phyloP scores from a whole-genome alignment of 2,888 invertebrate genomes.

The Melanchra persicariae region DNA sequence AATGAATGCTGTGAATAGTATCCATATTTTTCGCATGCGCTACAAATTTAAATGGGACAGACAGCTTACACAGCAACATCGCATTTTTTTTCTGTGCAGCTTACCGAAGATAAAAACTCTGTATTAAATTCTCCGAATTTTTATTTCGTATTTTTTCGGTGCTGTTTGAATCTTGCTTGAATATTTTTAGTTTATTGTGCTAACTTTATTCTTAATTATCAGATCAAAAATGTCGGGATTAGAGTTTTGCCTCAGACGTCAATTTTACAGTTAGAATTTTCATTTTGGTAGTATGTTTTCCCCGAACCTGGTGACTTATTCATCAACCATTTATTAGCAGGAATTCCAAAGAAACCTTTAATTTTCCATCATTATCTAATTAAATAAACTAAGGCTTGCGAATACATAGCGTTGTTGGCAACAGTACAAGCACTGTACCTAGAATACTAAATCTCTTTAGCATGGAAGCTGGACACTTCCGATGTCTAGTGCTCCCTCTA shows the following conservation, averaged over 20 bases:
- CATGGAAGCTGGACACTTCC: conserved; percentile 41
- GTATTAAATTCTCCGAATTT: neutral
- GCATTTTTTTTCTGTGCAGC: conserved; percentile 5
- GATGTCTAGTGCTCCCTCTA: conserved; percentile 54
- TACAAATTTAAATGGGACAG: conserved; percentile 34
- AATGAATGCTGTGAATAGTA: conserved; percentile 52
- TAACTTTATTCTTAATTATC: neutral
- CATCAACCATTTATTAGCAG: neutral
- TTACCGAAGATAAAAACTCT: conserved; percentile 16
- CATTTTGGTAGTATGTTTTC: neutral
- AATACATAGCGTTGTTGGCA: neutral
- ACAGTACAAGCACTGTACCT: conserved; percentile 14
- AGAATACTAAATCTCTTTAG: conserved; percentile 46
- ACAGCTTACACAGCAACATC: conserved; percentile 38
- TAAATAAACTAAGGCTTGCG: neutral
- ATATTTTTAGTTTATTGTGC: neutral
- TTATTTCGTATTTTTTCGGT: neutral
- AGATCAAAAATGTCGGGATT: neutral
- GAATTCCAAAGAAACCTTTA: neutral
- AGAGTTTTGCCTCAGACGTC: neutral
- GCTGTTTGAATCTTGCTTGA: neutral
- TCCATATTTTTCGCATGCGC: conserved; percentile 30
- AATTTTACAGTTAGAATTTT: neutral
- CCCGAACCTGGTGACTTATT: neutral
- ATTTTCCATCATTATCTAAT: neutral